phyloP scores from a whole-genome alignment of 2,888 invertebrate species.

The Phrixothrix hirtus region DNA sequence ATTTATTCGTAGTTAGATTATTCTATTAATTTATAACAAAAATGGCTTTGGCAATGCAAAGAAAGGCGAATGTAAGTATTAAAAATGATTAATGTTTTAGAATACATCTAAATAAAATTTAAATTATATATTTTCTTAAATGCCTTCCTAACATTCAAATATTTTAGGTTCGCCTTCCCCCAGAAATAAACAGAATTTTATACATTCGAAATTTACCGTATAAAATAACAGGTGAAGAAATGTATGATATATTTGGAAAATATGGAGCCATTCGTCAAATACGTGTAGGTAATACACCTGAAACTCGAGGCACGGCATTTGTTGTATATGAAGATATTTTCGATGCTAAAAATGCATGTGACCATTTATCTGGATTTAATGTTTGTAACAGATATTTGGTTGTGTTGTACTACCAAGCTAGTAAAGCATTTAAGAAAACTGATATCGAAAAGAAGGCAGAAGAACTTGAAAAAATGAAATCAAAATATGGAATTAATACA shows the following conservation, averaged over 20 bases:
- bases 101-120: no score
- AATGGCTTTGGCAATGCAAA: slow-evolving; percentile 75
- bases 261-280: slow-evolving; percentile 99
- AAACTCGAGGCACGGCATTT: slow-evolving; percentile 98
- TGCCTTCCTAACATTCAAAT: slow-evolving; percentile 15
- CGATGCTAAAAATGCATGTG: slow-evolving; percentile 99
- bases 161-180: slow-evolving; percentile 91
- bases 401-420: slow-evolving; percentile 97
- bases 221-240: slow-evolving; percentile 99
- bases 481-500: slow-evolving; percentile 79
- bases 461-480: slow-evolving; percentile 92
- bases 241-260: slow-evolving; percentile 99
- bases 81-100: background rate
- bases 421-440: slow-evolving; percentile 93
- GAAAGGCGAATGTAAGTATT: slow-evolving; percentile 72
- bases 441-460: slow-evolving; percentile 96
- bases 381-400: slow-evolving; percentile 98
- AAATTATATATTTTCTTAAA: no score
- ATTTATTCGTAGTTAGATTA: no score
- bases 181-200: slow-evolving; percentile 96
- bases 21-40: no score
- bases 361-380: slow-evolving; percentile 98
- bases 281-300: slow-evolving; percentile 95
- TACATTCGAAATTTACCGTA: slow-evolving; percentile 98
- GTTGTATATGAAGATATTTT: slow-evolving; percentile 99